A percentile compares a stretch with the other conserved stretches of the same genome.
Conservation (phyloP, 2,113 vertebrate species). For the Pelobates fuscus region DNA sequence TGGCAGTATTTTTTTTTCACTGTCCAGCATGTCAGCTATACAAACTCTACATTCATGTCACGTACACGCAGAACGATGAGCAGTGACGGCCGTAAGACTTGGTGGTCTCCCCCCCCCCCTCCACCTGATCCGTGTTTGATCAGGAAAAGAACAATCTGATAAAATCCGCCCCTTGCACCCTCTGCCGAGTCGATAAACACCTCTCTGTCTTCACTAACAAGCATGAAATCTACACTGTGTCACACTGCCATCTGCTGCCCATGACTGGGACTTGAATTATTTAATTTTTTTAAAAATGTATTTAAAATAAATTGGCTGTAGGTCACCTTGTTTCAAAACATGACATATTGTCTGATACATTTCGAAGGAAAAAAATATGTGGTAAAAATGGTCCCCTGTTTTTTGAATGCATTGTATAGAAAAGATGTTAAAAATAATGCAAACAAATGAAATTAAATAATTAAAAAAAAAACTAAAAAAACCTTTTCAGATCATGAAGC, state of each 20-base stretch:
- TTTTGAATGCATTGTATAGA: too few species aligned
- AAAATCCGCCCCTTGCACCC: constrained; percentile 42
- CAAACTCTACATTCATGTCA: constrained; percentile 33
- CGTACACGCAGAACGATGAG: constrained; percentile 3
- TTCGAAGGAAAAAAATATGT: too few species aligned
- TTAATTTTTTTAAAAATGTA: too few species aligned
- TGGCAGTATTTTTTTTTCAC: neutral
- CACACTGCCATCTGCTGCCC: constrained; percentile 29
- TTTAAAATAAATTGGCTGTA: too few species aligned
- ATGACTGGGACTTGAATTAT: neutral
- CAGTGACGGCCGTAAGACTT: constrained; percentile 31
- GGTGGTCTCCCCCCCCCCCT: constrained; percentile 46
- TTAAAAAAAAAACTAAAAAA: too few species aligned
- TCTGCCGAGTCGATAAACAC: constrained; percentile 43
- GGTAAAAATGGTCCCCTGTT: too few species aligned
- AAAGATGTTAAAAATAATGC: too few species aligned
- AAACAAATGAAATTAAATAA: too few species aligned
- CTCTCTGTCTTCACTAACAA: constrained; percentile 35
- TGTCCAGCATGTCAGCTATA: constrained; percentile 9
- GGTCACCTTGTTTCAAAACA: too few species aligned
- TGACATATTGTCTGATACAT: too few species aligned
- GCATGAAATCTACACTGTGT: constrained; percentile 15
- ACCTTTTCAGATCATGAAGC: too few species aligned
- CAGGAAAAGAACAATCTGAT: constrained; percentile 51
- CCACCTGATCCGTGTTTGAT: constrained; percentile 47